Conservation (phyloP, 2,113 vertebrate species). For the Eolophus roseicapilla region DNA sequence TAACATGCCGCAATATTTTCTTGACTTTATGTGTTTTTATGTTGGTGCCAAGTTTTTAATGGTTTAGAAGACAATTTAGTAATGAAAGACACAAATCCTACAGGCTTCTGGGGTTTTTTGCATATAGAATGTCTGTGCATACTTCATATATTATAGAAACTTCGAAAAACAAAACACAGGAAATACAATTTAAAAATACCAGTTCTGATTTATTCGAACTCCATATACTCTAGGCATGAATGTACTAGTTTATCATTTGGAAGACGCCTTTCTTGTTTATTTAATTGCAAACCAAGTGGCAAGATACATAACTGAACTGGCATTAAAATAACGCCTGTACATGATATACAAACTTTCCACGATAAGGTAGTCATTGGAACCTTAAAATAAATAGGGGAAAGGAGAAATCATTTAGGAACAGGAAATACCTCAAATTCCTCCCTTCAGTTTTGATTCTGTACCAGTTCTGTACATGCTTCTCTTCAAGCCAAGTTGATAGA, state of each 20-base stretch:
- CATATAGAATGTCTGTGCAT: neutral
- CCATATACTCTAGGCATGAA: neutral
- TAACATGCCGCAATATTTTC: neutral
- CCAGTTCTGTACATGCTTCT: neutral
- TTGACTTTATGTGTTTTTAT: neutral
- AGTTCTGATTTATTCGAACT: neutral
- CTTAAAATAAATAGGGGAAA: neutral
- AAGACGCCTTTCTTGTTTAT: neutral
- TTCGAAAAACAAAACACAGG: neutral
- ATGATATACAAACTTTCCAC: neutral
- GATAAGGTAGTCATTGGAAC: neutral
- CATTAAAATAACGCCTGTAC: neutral
- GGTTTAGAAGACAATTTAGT: neutral
- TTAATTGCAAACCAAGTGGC: neutral
- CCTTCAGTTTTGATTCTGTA: neutral
- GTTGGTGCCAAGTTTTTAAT: constrained; percentile 9
- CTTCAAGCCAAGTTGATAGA: neutral
- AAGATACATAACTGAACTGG: neutral
- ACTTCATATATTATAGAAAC: neutral
- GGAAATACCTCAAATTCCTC: neutral
- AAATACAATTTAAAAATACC: neutral
- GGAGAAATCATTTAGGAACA: neutral
- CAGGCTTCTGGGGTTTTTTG: neutral
- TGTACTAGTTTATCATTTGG: neutral
- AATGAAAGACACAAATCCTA: neutral